These are phyloP conservation scores for Knipowitschia caucasica DNA, from an alignment of 2,797 vertebrate genomes.

Conservation along the genomic window DNA sequence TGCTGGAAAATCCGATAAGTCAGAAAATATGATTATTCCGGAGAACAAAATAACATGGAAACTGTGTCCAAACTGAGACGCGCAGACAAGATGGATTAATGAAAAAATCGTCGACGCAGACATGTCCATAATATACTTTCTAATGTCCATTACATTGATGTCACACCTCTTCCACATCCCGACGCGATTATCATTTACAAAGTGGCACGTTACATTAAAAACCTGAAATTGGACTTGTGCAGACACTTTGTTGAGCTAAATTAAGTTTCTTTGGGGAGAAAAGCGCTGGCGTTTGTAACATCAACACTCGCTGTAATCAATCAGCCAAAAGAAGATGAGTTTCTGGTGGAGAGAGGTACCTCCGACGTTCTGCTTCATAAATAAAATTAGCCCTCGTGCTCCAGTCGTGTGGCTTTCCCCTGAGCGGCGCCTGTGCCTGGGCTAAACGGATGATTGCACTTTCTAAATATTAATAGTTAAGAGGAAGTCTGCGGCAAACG, in stretches of 20 bases:
- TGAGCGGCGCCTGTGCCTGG: slow-evolving; percentile 33
- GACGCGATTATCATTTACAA: slow-evolving; percentile 1
- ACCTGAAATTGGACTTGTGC: slow-evolving; percentile 8
- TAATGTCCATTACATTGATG: not conserved
- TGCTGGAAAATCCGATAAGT: no score
- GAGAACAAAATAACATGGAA: no score
- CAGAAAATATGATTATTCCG: no score
- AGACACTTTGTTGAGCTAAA: slow-evolving; percentile 7
- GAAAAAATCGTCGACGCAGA: no score
- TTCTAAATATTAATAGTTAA: slow-evolving; percentile 59
- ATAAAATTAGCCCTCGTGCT: slow-evolving; percentile 50
- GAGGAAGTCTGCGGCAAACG: slow-evolving; percentile 55
- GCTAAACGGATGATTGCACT: slow-evolving; percentile 53
- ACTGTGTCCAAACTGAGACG: no score
- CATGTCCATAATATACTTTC: not conserved
- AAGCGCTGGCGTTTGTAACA: slow-evolving; percentile 26
- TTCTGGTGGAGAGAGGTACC: slow-evolving; percentile 33
- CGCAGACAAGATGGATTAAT: no score
- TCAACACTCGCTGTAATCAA: slow-evolving; percentile 36
- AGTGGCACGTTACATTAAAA: slow-evolving; percentile 1
- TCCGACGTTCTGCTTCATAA: slow-evolving; percentile 45
- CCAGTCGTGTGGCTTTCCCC: slow-evolving; percentile 37
- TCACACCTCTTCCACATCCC: not conserved
- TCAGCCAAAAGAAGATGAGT: slow-evolving; percentile 35
- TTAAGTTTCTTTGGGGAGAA: slow-evolving; percentile 17